Conservation (phyloP, 2,113 vertebrate genomes). For the Pseudopipra pipra region DNA sequence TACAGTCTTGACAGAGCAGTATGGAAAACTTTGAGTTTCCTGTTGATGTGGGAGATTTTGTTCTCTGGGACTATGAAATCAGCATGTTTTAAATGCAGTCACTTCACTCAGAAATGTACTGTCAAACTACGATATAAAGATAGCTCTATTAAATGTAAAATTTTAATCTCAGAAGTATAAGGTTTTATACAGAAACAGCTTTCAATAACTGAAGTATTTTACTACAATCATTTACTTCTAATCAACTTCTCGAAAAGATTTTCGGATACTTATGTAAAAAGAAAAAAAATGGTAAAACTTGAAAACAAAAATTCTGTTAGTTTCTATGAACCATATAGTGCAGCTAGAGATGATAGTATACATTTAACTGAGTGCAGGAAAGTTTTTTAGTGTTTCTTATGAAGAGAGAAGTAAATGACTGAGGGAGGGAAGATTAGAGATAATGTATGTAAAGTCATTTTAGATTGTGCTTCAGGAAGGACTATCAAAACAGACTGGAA, state of each 20-base stretch:
- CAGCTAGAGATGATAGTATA: not conserved
- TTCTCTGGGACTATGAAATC: not conserved
- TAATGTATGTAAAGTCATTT: not conserved
- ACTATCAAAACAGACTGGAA: not conserved
- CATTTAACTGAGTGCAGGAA: not conserved
- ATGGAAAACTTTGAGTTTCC: not conserved
- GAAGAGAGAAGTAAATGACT: not conserved
- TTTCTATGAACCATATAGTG: not conserved
- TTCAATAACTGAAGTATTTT: not conserved
- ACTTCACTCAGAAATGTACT: not conserved
- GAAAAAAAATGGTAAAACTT: not conserved
- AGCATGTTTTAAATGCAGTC: not conserved
- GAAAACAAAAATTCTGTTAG: not conserved
- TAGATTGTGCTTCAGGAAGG: not conserved
- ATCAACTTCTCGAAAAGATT: not conserved
- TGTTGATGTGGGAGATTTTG: not conserved
- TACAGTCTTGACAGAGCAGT: not conserved
- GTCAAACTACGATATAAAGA: not conserved
- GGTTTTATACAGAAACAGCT: not conserved
- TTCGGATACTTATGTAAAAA: not conserved
- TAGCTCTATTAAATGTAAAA: not conserved
- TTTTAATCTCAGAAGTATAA: not conserved
- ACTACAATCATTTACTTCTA: not conserved
- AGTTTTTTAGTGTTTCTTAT: not conserved
- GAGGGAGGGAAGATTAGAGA: not conserved